Percentiles rank a stretch among this genome's conserved stretches.
Conservation (phyloP, 2,888 invertebrate genomes). For the Polydrusus tereticollis region DNA sequence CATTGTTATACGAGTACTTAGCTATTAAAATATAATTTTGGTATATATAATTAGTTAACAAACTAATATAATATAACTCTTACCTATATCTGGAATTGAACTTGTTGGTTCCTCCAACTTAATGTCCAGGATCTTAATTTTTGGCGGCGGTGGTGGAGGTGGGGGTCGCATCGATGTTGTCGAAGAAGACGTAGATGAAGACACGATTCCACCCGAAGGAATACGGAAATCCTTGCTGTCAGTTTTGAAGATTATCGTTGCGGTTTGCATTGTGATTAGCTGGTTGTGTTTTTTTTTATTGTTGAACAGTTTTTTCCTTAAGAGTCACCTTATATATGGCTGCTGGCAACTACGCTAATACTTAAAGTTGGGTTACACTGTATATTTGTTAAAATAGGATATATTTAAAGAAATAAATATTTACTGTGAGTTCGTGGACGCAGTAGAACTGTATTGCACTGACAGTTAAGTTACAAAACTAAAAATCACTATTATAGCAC, state of each 20-base stretch:
- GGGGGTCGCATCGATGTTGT: constrained; percentile 70
- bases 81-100: constrained; percentile 90
- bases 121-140: constrained; percentile 59
- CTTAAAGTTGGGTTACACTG: not conserved
- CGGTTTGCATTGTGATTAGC: constrained; percentile 70
- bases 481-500: constrained; percentile 3
- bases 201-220: constrained; percentile 62
- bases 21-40: too few relatives aligned
- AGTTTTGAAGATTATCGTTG: constrained; percentile 67
- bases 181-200: constrained; percentile 62
- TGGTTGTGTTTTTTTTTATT: constrained; percentile 59
- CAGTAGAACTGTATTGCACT: constrained; percentile 68
- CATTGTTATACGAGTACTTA: too few relatives aligned
- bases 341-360: constrained; percentile 1
- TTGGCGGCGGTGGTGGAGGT: constrained; percentile 68
- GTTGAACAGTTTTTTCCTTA: constrained; percentile 61
- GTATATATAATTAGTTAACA: not conserved
- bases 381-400: not conserved
- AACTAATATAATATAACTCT: constrained; percentile 63
- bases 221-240: constrained; percentile 63
- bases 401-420: not conserved
- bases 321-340: constrained; percentile 65
- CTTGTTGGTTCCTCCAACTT: constrained; percentile 85
- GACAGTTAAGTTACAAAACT: constrained; percentile 9
- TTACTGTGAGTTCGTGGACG: not conserved